Evolutionary conservation across 2,113 vertebrate species (phyloP).

Genomic region (Indicator maculatus): DNA sequence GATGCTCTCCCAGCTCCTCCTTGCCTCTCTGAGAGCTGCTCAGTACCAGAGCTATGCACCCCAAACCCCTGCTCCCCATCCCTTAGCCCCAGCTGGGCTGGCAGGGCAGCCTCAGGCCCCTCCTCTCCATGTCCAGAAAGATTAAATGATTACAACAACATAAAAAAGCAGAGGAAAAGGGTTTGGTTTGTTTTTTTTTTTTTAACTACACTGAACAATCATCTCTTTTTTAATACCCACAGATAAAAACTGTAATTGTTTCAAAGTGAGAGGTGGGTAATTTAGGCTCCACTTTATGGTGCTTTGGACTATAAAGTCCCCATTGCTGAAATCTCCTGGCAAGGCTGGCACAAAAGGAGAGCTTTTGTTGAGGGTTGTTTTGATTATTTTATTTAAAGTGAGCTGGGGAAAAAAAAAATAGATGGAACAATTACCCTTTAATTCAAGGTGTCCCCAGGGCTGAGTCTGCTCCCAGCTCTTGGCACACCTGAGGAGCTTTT

Average conservation of each 20-base stretch:
- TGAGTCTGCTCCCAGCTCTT: background rate
- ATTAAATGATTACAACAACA: background rate
- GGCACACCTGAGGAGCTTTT: background rate
- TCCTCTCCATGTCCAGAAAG: background rate
- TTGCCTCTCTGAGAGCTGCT: background rate
- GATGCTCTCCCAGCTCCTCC: background rate
- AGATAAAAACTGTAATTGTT: conserved; percentile 53
- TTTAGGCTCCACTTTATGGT: conserved; percentile 13
- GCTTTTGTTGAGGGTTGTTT: background rate
- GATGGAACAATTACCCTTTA: background rate
- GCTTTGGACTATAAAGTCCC: conserved; percentile 28
- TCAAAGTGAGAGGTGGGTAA: conserved; percentile 17
- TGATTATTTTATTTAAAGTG: background rate
- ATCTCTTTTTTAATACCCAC: background rate
- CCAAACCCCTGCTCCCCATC: background rate
- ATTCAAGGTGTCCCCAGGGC: background rate
- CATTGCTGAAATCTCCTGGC: background rate
- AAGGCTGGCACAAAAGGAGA: background rate
- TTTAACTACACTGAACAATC: background rate
- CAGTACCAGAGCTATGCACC: accelerated
- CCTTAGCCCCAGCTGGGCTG: background rate
- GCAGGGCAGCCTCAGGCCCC: background rate
- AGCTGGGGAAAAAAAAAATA: background rate
- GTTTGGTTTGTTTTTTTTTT: background rate
- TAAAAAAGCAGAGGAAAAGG: background rate